Conservation (phyloP, 2,113 vertebrate species). For the Dendropsophus ebraccatus region DNA sequence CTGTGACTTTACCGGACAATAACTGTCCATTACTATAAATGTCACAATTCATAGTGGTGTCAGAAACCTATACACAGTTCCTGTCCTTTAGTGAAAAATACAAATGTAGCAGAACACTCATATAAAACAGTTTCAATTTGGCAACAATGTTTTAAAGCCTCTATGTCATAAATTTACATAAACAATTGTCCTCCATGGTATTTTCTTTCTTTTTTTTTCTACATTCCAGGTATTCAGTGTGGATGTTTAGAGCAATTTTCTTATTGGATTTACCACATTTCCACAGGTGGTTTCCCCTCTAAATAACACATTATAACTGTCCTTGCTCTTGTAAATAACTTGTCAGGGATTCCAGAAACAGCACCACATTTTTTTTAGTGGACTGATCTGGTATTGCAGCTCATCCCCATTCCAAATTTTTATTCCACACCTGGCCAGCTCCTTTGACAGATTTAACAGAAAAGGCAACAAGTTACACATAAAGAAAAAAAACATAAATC, state of each 20-base stretch:
- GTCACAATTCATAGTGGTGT: background rate
- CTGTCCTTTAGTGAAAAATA: background rate
- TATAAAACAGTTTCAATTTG: background rate
- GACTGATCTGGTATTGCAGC: background rate
- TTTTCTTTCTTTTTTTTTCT: background rate
- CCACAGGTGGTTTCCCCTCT: background rate
- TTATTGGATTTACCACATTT: no score
- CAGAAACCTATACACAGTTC: background rate
- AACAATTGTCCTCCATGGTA: background rate
- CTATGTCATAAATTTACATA: background rate
- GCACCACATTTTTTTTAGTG: background rate
- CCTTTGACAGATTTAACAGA: no score
- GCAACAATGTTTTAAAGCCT: slow-evolving; percentile 5
- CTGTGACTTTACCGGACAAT: background rate
- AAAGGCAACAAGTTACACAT: no score
- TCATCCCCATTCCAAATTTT: background rate
- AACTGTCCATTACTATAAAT: background rate
- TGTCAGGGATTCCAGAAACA: background rate
- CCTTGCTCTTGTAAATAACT: background rate
- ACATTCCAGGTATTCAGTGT: background rate
- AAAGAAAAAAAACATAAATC: no score
- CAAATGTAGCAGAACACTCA: background rate
- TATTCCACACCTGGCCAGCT: background rate
- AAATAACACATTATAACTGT: background rate
- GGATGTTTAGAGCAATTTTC: background rate